Conservation (phyloP, 2,888 invertebrate species). For the Ditula angustiorana region DNA sequence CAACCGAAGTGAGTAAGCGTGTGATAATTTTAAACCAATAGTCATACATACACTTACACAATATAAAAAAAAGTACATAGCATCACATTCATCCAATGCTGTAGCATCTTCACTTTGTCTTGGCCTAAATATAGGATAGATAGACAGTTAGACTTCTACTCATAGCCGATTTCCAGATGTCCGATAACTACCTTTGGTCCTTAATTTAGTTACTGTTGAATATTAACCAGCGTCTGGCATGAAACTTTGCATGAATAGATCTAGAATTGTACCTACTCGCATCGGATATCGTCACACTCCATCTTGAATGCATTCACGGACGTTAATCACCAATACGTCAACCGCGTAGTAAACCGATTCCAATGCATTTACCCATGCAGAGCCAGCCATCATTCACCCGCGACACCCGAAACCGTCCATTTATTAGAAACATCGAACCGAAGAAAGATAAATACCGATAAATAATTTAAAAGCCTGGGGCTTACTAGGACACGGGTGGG, state of each 20-base stretch:
- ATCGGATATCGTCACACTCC: neutral
- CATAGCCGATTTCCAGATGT: neutral
- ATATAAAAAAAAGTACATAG: no score
- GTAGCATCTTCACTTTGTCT: no score
- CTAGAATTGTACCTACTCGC: neutral
- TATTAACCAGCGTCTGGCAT: neutral
- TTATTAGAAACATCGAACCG: constrained; percentile 37
- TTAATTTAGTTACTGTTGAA: neutral
- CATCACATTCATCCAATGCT: no score
- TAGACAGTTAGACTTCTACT: neutral
- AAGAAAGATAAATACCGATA: constrained; percentile 10
- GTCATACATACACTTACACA: no score
- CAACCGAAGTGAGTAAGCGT: no score
- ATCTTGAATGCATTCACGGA: constrained; percentile 18
- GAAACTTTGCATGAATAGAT: neutral
- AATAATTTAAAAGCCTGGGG: constrained; percentile 6
- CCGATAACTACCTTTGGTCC: neutral
- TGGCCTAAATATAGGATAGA: no score
- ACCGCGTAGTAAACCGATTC: constrained; percentile 18
- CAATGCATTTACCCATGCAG: constrained; percentile 31
- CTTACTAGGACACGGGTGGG: constrained; percentile 13
- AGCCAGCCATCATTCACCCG: constrained; percentile 29
- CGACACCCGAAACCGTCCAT: constrained; percentile 29
- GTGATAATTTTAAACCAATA: no score
- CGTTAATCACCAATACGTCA: constrained; percentile 36